Evolutionary conservation across 2,113 vertebrate species (phyloP).

Genomic region (Eublepharis macularius): DNA sequence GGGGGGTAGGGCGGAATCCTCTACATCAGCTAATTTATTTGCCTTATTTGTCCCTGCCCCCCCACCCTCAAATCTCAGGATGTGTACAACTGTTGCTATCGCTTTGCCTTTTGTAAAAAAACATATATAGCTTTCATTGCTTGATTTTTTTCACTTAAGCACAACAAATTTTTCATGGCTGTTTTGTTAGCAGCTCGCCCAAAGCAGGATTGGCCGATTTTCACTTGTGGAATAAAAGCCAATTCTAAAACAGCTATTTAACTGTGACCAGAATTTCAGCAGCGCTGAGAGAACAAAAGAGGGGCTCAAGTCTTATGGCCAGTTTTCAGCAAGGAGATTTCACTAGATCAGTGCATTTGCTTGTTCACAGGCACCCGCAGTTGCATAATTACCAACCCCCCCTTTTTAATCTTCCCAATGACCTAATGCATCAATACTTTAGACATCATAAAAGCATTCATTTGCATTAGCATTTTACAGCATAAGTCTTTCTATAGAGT

Average conservation of each 20-base stretch:
- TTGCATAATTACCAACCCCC: constrained; percentile 63
- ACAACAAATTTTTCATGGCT: constrained; percentile 78
- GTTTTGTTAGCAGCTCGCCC: constrained; percentile 68
- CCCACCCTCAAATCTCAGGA: no score
- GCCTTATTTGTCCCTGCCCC: constrained; percentile 64
- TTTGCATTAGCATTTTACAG: constrained; percentile 45
- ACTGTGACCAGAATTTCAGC: constrained; percentile 75
- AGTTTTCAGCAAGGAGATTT: constrained; percentile 35
- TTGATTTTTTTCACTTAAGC: background rate
- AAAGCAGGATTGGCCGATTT: constrained; percentile 69
- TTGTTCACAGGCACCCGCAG: constrained; percentile 50
- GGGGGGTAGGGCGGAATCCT: constrained; percentile 46
- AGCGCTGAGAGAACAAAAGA: constrained; percentile 66
- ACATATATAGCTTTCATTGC: background rate
- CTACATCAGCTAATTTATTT: constrained; percentile 66
- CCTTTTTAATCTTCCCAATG: constrained; percentile 62
- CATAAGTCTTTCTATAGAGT: background rate
- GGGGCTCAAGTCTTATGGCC: constrained; percentile 43
- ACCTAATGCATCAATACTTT: constrained; percentile 58
- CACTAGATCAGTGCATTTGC: constrained; percentile 39
- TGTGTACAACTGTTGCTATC: constrained; percentile 79
- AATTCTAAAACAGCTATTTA: constrained; percentile 76
- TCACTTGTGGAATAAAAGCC: constrained; percentile 70
- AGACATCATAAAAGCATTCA: constrained; percentile 42
- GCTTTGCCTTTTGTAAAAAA: constrained; percentile 61